A percentile compares a stretch with the other conserved stretches of the same genome.
Evolutionary conservation across 2,113 vertebrate genomes (phyloP).

Genomic region (Nycticebus coucang): DNA sequence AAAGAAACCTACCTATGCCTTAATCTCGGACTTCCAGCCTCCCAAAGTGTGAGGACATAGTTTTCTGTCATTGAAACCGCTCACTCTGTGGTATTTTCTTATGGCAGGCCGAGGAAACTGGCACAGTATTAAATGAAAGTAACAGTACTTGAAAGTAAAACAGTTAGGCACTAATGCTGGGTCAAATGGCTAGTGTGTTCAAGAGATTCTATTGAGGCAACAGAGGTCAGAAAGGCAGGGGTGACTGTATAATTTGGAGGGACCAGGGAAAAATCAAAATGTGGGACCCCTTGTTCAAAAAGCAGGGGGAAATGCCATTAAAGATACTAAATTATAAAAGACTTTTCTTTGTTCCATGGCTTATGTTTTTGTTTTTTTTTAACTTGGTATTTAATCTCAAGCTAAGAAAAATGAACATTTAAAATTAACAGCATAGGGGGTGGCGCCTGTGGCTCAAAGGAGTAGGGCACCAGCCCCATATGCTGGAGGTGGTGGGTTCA

Average conservation of each 20-base stretch:
- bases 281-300: background rate
- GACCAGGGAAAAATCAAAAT: background rate
- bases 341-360: background rate
- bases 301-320: background rate
- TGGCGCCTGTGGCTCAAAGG: no score
- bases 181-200: background rate
- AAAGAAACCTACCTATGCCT: background rate
- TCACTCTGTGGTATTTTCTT: background rate
- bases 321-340: background rate
- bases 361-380: background rate
- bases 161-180: background rate
- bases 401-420: background rate
- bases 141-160: background rate
- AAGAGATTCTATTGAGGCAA: background rate
- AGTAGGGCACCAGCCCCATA: no score
- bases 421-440: background rate
- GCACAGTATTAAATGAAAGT: background rate
- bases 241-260: background rate
- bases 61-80: background rate
- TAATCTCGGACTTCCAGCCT: background rate
- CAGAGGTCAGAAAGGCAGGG: background rate
- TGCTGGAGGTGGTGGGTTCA: no score
- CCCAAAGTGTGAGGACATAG: background rate
- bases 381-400: background rate
- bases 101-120: background rate